Evolutionary conservation across 2,797 vertebrate genomes (phyloP).

Genomic region (Cottoperca gobio): DNA sequence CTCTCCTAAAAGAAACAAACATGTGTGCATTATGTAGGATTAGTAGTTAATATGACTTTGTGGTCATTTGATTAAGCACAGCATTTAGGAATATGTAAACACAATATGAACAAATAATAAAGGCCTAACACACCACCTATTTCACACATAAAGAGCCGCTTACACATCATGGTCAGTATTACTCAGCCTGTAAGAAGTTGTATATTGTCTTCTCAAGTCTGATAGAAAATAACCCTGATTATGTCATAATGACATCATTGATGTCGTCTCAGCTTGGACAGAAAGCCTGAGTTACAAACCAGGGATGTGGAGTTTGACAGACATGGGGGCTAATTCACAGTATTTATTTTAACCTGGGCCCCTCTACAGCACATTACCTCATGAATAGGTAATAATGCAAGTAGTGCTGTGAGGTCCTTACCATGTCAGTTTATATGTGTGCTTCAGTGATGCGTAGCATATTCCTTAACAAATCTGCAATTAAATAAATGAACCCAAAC

Average conservation of each 20-base stretch:
- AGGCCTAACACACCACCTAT: background rate
- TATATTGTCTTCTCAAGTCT: no score
- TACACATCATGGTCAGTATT: background rate
- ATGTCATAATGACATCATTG: no score
- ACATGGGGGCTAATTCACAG: no score
- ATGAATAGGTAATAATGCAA: background rate
- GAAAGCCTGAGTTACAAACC: no score
- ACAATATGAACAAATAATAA: slow-evolving; percentile 9
- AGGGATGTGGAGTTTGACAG: no score
- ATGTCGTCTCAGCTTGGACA: background rate
- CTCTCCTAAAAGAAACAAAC: background rate
- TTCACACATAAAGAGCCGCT: background rate
- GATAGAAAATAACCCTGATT: no score
- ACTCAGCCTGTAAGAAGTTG: background rate
- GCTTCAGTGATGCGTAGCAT: background rate
- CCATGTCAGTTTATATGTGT: background rate
- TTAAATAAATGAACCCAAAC: slow-evolving; percentile 8
- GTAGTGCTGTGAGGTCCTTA: background rate
- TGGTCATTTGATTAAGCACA: background rate
- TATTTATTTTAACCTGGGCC: no score
- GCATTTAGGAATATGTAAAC: background rate
- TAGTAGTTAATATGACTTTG: background rate
- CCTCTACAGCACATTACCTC: no score
- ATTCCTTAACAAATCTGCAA: background rate
- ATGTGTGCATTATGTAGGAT: no score